Evolutionary conservation across 2,888 invertebrate species (phyloP).

Genomic region (Coenonympha arcania): DNA sequence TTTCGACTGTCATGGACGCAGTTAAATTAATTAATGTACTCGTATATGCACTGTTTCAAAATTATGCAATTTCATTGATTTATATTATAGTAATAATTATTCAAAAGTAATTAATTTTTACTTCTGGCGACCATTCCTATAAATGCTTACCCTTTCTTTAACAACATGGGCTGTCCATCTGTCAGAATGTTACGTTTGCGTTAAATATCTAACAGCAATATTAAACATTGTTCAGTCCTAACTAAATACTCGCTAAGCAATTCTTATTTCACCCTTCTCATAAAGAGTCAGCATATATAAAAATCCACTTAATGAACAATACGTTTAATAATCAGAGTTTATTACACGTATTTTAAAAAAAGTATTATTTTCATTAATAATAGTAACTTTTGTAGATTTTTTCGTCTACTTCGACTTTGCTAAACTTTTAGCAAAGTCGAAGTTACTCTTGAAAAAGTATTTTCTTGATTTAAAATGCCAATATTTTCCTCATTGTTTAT

Average conservation of each 20-base stretch:
- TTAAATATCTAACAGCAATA: constrained; percentile 7
- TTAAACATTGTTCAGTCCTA: constrained; percentile 14
- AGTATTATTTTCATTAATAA: neutral
- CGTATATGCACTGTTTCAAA: too few relatives aligned
- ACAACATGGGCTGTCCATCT: neutral
- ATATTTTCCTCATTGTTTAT: neutral
- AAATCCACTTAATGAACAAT: constrained; percentile 17
- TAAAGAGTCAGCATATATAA: constrained; percentile 20
- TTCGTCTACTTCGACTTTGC: neutral
- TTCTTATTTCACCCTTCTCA: constrained; percentile 21
- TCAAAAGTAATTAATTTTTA: too few relatives aligned
- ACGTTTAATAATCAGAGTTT: constrained; percentile 32
- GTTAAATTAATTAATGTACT: too few relatives aligned
- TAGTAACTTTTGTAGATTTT: too few relatives aligned
- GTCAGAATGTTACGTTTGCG: constrained; percentile 4
- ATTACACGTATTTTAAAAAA: constrained; percentile 3
- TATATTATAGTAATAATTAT: too few relatives aligned
- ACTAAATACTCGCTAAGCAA: constrained; percentile 22
- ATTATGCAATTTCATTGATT: too few relatives aligned
- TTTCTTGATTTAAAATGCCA: neutral
- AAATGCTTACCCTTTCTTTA: neutral
- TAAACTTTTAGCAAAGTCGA: too few relatives aligned
- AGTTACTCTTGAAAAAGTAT: neutral
- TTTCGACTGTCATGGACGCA: too few relatives aligned
- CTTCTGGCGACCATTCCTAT: too few relatives aligned